phyloP scores from a whole-genome alignment of 2,888 invertebrate genomes.

The Polia nebulosa region DNA sequence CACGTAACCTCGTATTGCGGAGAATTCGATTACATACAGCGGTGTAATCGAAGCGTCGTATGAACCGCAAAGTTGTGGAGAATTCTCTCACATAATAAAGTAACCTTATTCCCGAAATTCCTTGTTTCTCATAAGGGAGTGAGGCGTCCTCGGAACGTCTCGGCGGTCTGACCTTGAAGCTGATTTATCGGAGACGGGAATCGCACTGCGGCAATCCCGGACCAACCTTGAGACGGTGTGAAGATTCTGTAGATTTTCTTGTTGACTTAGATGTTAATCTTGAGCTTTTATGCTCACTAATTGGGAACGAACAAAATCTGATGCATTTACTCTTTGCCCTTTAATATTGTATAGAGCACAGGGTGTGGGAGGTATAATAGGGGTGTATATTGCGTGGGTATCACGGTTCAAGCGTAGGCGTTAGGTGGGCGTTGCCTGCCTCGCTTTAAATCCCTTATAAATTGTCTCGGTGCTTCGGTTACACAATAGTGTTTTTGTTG shows the following conservation, averaged over 20 bases:
- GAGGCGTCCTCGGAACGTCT: conserved; percentile 69
- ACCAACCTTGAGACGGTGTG: conserved; percentile 69
- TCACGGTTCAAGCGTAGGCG: conserved; percentile 62
- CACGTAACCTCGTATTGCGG: conserved; percentile 11
- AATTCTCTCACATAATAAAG: conserved; percentile 31
- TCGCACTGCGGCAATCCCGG: conserved; percentile 82
- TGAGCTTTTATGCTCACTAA: not conserved
- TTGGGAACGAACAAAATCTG: not conserved
- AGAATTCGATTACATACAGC: conserved; percentile 16
- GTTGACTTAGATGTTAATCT: conserved; percentile 2
- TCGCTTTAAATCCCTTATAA: conserved; percentile 57
- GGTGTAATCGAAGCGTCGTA: not conserved
- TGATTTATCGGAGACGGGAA: conserved; percentile 77
- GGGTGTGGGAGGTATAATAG: conserved; percentile 34
- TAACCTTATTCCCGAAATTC: conserved; percentile 37
- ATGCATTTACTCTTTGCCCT: conserved; percentile 19
- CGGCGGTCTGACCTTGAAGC: conserved; percentile 73
- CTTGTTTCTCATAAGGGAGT: conserved; percentile 41
- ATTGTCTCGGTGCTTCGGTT: conserved; percentile 33
- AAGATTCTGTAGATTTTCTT: conserved; percentile 37
- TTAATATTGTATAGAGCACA: conserved; percentile 20
- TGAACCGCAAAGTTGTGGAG: conserved; percentile 12
- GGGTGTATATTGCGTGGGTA: conserved; percentile 58
- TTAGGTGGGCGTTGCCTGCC: conserved; percentile 64
- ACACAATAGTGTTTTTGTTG: conserved; percentile 16